These are phyloP conservation scores for Apodemus speciosus DNA, from an alignment of 2,113 vertebrate species.

Conservation along the genomic window DNA sequence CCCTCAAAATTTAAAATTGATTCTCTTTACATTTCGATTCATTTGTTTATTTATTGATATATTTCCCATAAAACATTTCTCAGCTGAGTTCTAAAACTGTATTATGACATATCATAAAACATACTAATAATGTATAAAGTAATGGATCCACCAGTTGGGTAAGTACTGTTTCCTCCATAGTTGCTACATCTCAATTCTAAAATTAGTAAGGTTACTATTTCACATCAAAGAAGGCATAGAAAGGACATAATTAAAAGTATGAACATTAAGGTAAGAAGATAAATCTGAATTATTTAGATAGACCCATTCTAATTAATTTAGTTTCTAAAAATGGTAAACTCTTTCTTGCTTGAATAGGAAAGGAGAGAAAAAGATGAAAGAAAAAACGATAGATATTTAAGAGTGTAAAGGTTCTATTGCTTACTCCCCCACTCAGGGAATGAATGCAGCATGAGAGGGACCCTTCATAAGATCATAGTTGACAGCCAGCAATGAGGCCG, in stretches of 20 bases:
- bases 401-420: not conserved
- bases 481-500: not conserved
- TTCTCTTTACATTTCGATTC: not conserved
- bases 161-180: not conserved
- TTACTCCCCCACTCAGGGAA: not conserved
- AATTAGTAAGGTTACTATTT: not conserved
- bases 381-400: not conserved
- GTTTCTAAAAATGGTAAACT: not conserved
- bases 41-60: not conserved
- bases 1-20: not conserved
- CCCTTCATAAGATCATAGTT: not conserved
- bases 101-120: not conserved
- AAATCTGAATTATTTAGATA: not conserved
- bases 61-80: not conserved
- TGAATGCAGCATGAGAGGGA: accelerated
- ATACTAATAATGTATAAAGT: not conserved
- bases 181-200: not conserved
- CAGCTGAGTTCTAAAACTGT: not conserved
- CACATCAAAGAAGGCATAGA: not conserved
- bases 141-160: not conserved
- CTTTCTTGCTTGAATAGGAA: not conserved
- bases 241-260: not conserved
- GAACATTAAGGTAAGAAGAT: not conserved
- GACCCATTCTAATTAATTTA: not conserved
- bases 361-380: not conserved